These are phyloP conservation scores for Eristalinus aeneus DNA, from an alignment of 2,888 invertebrate species.

Conservation along the genomic window DNA sequence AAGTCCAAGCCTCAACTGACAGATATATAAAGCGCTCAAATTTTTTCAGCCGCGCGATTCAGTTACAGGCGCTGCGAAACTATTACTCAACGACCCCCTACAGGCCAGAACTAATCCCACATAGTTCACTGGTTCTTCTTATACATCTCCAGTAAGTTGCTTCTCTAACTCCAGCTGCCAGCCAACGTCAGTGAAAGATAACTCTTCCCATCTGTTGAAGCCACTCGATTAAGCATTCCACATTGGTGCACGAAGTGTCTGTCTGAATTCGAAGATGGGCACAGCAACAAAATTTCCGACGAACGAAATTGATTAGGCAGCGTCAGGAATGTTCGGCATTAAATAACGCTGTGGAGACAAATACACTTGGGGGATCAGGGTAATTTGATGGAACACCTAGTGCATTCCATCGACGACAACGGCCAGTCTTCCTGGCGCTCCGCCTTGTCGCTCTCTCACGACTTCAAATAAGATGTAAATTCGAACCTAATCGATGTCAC, in stretches of 20 bases:
- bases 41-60: no score
- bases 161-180: neutral
- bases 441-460: conserved; percentile 2
- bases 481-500: conserved; percentile 71
- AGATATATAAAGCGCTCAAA: no score
- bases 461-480: conserved; percentile 71
- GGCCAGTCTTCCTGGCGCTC: neutral
- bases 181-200: neutral
- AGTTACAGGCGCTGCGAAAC: no score
- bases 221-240: neutral
- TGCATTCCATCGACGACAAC: conserved; percentile 25
- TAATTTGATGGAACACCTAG: conserved; percentile 42
- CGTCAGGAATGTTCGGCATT: conserved; percentile 37
- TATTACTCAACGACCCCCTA: no score
- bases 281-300: neutral
- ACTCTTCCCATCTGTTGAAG: neutral
- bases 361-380: conserved; percentile 19
- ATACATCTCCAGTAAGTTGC: neutral
- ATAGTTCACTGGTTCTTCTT: neutral
- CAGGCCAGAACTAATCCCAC: no score
- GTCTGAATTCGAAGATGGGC: neutral
- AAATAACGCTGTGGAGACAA: conserved; percentile 35
- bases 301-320: conserved; percentile 39
- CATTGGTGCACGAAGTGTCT: neutral
- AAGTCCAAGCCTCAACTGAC: no score